These are phyloP conservation scores for Probaryconus sp. DNA, from an alignment of 1,140 invertebrate genomes.

Conservation along the genomic window DNA sequence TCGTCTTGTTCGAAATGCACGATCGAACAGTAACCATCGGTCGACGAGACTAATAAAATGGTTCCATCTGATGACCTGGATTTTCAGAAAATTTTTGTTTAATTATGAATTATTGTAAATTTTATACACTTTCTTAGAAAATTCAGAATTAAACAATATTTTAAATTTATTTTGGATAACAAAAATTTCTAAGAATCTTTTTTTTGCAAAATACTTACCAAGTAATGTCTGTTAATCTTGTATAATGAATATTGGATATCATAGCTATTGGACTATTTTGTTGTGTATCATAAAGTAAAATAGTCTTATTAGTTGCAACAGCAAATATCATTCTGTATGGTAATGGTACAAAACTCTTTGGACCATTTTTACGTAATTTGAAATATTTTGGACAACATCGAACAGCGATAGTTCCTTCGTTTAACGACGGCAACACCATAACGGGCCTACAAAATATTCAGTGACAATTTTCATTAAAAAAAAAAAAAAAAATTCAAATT, in stretches of 20 bases:
- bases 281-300: slow-evolving; percentile 95
- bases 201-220: slow-evolving; percentile 81
- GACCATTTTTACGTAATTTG: slow-evolving; percentile 81
- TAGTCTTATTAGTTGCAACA: slow-evolving; percentile 90
- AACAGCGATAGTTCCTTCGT: slow-evolving; percentile 88
- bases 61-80: slow-evolving; percentile 89
- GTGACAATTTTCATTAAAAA: slow-evolving; percentile 12
- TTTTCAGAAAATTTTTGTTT: slow-evolving; percentile 41
- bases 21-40: slow-evolving; percentile 96
- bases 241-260: slow-evolving; percentile 95
- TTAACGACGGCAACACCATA: slow-evolving; percentile 87
- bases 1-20: slow-evolving; percentile 90
- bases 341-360: slow-evolving; percentile 79
- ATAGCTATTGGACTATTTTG: slow-evolving; percentile 90
- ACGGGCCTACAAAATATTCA: slow-evolving; percentile 83
- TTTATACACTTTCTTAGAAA: background rate
- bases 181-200: slow-evolving; percentile 20
- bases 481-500: background rate
- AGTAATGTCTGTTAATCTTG: slow-evolving; percentile 92
- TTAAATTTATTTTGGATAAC: slow-evolving; percentile 3
- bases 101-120: slow-evolving; percentile 1
- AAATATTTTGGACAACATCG: slow-evolving; percentile 90
- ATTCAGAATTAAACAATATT: no score
- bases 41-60: slow-evolving; percentile 91
- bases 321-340: slow-evolving; percentile 94